Evolutionary conservation across 1,140 invertebrate genomes (phyloP).

Genomic region (Araneus ventricosus): DNA sequence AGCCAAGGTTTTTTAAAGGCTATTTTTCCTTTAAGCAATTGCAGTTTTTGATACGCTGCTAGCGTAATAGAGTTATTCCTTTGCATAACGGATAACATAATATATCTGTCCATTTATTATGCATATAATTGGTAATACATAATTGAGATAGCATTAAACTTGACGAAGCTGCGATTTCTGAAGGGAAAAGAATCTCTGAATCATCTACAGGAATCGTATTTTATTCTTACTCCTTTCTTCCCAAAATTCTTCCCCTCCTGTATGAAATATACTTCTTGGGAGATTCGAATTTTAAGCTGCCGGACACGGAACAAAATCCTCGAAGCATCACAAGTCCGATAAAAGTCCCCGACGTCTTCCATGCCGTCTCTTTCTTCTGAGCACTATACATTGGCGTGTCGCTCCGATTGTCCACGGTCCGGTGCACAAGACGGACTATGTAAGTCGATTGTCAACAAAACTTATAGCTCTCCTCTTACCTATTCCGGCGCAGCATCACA

Average conservation of each 20-base stretch:
- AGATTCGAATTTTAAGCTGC: background rate
- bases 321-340: background rate
- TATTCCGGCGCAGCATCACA: background rate
- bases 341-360: background rate
- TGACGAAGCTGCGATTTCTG: too few relatives aligned
- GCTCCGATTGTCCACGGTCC: background rate
- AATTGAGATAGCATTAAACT: too few relatives aligned
- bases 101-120: too few relatives aligned
- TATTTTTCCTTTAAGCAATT: too few relatives aligned
- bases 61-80: too few relatives aligned
- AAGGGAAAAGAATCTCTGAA: too few relatives aligned
- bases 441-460: slow-evolving; percentile 49
- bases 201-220: too few relatives aligned
- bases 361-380: background rate
- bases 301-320: background rate
- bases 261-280: background rate
- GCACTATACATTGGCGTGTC: slow-evolving; percentile 53
- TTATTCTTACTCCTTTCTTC: too few relatives aligned
- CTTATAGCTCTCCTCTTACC: background rate
- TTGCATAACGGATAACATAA: too few relatives aligned
- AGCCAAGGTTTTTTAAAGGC: too few relatives aligned
- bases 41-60: too few relatives aligned
- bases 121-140: too few relatives aligned
- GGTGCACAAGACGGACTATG: slow-evolving; percentile 27
- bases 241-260: background rate